phyloP scores from a whole-genome alignment of 2,113 vertebrate species.

The Xenopus laevis region DNA sequence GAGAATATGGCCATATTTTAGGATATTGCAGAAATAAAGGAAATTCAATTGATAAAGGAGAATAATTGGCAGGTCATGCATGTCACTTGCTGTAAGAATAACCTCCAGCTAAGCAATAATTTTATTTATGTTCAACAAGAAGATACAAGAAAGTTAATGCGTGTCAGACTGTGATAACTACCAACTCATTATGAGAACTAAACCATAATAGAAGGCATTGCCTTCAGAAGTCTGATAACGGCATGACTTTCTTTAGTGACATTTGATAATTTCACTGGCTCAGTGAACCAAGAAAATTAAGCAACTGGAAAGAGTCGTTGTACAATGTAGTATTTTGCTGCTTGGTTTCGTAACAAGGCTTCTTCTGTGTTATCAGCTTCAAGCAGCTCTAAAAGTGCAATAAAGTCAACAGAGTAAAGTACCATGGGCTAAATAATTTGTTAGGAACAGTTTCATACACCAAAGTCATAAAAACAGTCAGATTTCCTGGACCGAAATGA shows the following conservation, averaged over 20 bases:
- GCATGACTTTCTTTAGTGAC: slow-evolving; percentile 27
- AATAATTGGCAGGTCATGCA: no score
- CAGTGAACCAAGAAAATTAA: slow-evolving; percentile 37
- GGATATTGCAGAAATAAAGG: no score
- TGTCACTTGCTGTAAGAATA: no score
- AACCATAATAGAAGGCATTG: slow-evolving; percentile 15
- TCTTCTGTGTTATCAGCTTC: slow-evolving; percentile 17
- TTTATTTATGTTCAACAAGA: slow-evolving; percentile 22
- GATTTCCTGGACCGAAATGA: no score
- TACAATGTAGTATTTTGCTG: slow-evolving; percentile 6
- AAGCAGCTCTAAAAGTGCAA: slow-evolving; percentile 13
- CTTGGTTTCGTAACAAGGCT: background rate
- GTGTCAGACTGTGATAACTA: slow-evolving; percentile 18
- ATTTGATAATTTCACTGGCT: slow-evolving; percentile 5
- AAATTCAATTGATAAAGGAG: no score
- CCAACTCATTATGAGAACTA: slow-evolving; percentile 19
- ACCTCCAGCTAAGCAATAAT: no score
- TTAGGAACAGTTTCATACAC: slow-evolving; percentile 6
- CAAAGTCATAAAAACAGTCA: slow-evolving; percentile 16
- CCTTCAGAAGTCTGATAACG: slow-evolving; percentile 18
- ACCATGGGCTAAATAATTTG: slow-evolving; percentile 37
- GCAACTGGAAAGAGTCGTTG: slow-evolving; percentile 12
- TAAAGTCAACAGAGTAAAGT: slow-evolving; percentile 22
- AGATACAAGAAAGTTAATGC: slow-evolving; percentile 20
- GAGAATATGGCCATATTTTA: no score